Conservation (phyloP, 2,113 vertebrate species). For the Gasterosteus nipponicus region DNA sequence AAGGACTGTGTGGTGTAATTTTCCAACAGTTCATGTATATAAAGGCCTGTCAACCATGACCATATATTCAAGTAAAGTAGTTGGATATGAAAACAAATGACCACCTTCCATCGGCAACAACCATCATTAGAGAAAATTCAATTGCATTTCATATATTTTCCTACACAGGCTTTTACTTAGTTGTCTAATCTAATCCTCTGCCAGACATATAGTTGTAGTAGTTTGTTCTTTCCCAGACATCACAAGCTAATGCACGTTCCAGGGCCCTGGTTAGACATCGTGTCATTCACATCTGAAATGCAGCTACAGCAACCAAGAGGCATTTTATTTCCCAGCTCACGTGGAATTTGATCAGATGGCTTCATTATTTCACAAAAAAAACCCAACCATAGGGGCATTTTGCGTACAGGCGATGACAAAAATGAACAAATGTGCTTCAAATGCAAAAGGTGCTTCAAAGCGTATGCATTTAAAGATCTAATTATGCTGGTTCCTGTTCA, state of each 20-base stretch:
- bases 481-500: not conserved
- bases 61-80: constrained; percentile 36
- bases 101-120: constrained; percentile 5
- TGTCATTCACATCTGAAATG: not conserved
- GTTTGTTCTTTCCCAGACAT: constrained; percentile 23
- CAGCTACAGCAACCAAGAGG: not conserved
- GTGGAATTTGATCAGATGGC: not conserved
- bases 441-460: not conserved
- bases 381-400: not conserved
- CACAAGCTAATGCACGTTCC: not conserved
- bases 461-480: not conserved
- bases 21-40: constrained; percentile 16
- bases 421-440: not conserved
- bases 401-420: not conserved
- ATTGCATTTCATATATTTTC: constrained; percentile 2
- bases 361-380: not conserved
- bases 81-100: constrained; percentile 16
- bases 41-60: constrained; percentile 31
- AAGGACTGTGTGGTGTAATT: constrained; percentile 16
- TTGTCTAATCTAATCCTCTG: not conserved
- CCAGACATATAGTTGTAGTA: not conserved
- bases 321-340: not conserved
- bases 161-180: not conserved
- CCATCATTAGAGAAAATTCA: not conserved
- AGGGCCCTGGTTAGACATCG: not conserved